A percentile compares a stretch with the other conserved stretches of the same genome.
phyloP scores from a whole-genome alignment of 2,797 vertebrate genomes.

The Phoebastria nigripes region DNA sequence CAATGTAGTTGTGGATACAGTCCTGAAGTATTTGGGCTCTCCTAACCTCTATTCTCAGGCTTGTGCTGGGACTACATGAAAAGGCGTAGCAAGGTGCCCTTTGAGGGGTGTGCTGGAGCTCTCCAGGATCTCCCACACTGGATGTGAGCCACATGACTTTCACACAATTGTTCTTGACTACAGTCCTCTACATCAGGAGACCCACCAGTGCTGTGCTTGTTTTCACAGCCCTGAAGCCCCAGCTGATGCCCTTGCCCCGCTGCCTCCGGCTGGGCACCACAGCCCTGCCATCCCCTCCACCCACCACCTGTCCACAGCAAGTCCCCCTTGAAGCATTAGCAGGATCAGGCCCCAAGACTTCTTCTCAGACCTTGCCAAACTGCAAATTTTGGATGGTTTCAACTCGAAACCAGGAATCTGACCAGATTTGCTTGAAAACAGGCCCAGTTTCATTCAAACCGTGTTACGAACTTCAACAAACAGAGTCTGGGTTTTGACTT shows the following conservation, averaged over 20 bases:
- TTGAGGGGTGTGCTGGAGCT: neutral
- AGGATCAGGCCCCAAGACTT: neutral
- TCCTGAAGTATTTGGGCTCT: neutral
- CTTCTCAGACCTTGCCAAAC: conserved; percentile 13
- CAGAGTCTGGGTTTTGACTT: conserved; percentile 43
- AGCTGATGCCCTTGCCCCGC: fast-evolving
- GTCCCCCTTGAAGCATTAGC: neutral
- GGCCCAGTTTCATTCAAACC: conserved; percentile 39
- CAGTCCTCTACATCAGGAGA: neutral
- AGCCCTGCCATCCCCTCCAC: neutral
- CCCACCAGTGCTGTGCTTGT: neutral
- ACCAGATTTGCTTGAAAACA: conserved; percentile 28
- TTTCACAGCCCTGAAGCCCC: neutral
- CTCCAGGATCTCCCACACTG: neutral
- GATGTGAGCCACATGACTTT: neutral
- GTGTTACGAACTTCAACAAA: conserved; percentile 49
- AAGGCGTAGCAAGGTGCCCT: neutral
- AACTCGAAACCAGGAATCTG: neutral
- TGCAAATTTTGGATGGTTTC: conserved; percentile 7
- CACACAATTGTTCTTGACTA: neutral
- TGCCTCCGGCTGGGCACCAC: neutral
- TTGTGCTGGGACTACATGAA: neutral
- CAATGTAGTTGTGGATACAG: neutral
- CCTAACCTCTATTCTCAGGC: neutral
- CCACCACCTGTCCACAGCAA: neutral